phyloP scores from a whole-genome alignment of 1,140 invertebrate species.

The Procambarus virginalis region DNA sequence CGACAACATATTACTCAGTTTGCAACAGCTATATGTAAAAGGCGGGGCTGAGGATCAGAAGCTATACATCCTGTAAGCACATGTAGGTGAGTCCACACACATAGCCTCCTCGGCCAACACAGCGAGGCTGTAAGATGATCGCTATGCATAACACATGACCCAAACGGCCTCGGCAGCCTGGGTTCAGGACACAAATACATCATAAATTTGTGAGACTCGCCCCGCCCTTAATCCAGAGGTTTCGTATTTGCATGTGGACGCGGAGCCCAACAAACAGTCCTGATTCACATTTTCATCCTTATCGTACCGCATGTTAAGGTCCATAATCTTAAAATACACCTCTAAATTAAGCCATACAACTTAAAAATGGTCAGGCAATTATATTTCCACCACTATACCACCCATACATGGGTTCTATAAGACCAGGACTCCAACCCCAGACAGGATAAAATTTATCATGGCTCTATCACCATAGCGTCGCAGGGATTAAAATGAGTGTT shows the following conservation, averaged over 20 bases:
- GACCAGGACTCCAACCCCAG: not conserved
- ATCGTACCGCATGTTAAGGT: slow-evolving; percentile 1
- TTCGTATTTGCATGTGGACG: slow-evolving; percentile 8
- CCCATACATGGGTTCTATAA: not conserved
- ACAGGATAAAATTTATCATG: not conserved
- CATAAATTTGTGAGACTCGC: slow-evolving; percentile 21
- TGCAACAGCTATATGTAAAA: too few species aligned
- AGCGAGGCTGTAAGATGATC: not conserved
- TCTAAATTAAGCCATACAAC: slow-evolving; percentile 25
- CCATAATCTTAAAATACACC: not conserved
- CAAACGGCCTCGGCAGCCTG: not conserved
- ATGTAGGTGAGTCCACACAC: too few species aligned
- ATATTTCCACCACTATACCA: not conserved
- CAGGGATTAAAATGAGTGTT: slow-evolving; percentile 7
- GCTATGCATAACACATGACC: not conserved
- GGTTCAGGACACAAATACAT: slow-evolving; percentile 29
- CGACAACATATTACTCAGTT: too few species aligned
- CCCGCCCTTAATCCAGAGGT: not conserved
- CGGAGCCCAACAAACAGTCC: not conserved
- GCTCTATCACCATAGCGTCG: not conserved
- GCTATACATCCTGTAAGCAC: too few species aligned
- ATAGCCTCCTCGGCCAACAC: too few species aligned
- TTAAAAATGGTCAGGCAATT: too few species aligned
- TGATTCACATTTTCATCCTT: slow-evolving; percentile 6
- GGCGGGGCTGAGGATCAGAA: too few species aligned